Conservation (phyloP, 2,113 vertebrate species). For the Martes martes region DNA sequence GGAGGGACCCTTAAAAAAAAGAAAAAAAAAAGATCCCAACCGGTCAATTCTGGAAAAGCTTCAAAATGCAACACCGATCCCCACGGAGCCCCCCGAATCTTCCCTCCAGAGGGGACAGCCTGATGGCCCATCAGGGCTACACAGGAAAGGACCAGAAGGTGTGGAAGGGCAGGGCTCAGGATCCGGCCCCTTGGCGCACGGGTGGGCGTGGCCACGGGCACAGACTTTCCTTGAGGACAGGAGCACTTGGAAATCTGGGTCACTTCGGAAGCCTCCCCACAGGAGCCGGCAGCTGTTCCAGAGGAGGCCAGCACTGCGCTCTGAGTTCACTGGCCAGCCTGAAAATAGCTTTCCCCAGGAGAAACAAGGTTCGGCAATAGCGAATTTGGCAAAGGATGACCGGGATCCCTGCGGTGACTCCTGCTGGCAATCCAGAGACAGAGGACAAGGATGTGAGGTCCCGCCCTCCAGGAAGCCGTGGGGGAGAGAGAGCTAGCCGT, state of each 20-base stretch:
- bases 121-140: background rate
- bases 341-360: background rate
- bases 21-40: background rate
- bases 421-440: background rate
- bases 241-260: background rate
- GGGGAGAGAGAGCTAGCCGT: background rate
- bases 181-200: accelerated
- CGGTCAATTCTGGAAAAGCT: background rate
- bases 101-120: background rate
- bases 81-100: background rate
- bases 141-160: accelerated
- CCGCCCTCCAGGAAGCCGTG: background rate
- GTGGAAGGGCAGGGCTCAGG: background rate
- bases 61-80: background rate
- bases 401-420: background rate
- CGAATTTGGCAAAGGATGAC: background rate
- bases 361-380: background rate
- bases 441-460: background rate
- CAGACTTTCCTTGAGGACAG: background rate
- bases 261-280: slow-evolving; percentile 7
- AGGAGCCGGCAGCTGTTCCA: background rate
- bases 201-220: background rate
- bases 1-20: background rate
- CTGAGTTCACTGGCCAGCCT: background rate
- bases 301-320: background rate